phyloP scores from a whole-genome alignment of 2,113 vertebrate species.

The Philantomba maxwellii region DNA sequence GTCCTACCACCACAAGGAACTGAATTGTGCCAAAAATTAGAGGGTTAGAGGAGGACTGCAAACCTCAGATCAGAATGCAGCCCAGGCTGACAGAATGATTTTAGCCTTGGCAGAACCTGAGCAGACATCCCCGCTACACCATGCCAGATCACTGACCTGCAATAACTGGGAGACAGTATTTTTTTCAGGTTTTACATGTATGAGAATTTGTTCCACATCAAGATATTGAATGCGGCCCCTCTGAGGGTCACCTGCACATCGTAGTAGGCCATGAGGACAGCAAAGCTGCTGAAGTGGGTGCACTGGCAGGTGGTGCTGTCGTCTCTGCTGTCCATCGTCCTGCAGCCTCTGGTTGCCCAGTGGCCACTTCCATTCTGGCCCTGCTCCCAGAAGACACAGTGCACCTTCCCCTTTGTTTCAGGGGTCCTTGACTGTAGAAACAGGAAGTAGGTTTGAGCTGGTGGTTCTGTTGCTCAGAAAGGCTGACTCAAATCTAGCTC shows the following conservation, averaged over 20 bases:
- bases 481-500: background rate
- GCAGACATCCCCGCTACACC: background rate
- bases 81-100: background rate
- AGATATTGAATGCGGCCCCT: background rate
- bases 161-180: background rate
- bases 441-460: background rate
- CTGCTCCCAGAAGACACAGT: constrained; percentile 79
- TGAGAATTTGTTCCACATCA: background rate
- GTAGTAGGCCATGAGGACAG: constrained; percentile 75
- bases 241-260: background rate
- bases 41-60: background rate
- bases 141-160: background rate
- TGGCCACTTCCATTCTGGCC: background rate
- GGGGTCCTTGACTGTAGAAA: background rate
- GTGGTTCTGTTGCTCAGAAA: background rate
- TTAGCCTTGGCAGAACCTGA: background rate
- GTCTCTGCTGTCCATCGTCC: background rate
- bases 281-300: constrained; percentile 80
- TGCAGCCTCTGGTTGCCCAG: constrained; percentile 80
- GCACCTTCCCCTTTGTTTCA: fast-evolving
- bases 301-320: constrained; percentile 78
- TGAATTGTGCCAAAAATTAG: background rate
- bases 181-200: background rate
- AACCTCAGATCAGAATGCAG: background rate
- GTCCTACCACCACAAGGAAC: background rate